Percentiles rank a stretch among this genome's conserved stretches.
These are phyloP conservation scores for Diogma glabrata DNA, from an alignment of 2,888 invertebrate species.

Conservation along the genomic window DNA sequence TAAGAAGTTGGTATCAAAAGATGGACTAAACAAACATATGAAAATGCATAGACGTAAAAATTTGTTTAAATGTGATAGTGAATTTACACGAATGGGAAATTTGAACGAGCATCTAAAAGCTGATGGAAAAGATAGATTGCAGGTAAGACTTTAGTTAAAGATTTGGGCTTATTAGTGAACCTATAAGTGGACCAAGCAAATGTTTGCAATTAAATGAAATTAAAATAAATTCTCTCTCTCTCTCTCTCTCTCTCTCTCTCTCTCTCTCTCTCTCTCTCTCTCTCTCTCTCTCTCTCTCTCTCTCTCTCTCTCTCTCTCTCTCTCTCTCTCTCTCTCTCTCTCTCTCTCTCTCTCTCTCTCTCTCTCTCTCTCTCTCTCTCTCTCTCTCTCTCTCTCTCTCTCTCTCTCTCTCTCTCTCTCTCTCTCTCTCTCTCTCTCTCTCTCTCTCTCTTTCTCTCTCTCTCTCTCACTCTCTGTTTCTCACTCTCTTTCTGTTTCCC, in stretches of 20 bases:
- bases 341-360: background rate
- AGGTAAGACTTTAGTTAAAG: no score
- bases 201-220: no score
- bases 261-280: background rate
- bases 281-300: background rate
- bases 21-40: no score
- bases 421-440: background rate
- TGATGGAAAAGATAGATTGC: no score
- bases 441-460: background rate
- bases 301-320: background rate
- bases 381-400: background rate
- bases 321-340: background rate
- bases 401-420: background rate
- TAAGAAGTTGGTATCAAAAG: no score
- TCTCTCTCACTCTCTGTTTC: background rate
- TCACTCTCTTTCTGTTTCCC: background rate
- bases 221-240: background rate
- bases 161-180: no score
- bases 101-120: no score
- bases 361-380: background rate
- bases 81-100: no score
- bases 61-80: no score
- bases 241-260: background rate
- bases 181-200: no score
- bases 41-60: no score